Evolutionary conservation across 2,888 invertebrate genomes (phyloP), one percentile per base, ranked within the genome.

Genomic region (Notodonta ziczac): DNA sequence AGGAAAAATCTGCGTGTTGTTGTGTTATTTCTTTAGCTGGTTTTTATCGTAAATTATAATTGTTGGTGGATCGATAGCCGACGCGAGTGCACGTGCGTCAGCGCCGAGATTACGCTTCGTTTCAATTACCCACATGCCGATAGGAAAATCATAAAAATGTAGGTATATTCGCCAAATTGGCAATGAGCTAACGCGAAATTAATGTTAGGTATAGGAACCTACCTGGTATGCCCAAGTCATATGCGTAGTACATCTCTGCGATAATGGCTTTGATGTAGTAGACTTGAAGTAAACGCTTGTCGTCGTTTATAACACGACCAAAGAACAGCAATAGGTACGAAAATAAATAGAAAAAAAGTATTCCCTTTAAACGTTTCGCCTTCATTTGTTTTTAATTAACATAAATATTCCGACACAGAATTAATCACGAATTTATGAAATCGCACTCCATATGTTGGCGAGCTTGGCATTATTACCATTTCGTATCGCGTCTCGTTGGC

Each of bases 101-200:
- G 77, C 77, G 63, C 72, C 69, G 65, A 81, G 80, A 84, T 83
- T 83, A 80, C 75, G 78, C 74, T 79, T 76, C 72, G 74, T 82
- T 83, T 80, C 82, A 81, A 84, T 82, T 81, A 84, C 76, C 77
- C 67, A 76, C 76, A 77, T 76, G 74, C 74, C 77, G 84, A 85
- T 85, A 85, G 72, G 77, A 83, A 83, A 82, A 83, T 81, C 80
- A 81, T 88, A 86, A 86, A 85, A 83, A 83, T 75, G 72, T n/a
- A n/a, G n/a, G n/a, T 83, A 77, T 24, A 24, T 82, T 80, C 72
- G 76, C 76, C 75, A 82, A 83, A 83, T 84, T 87, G 78, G 69
- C 74, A 78, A 69, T 74, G 77, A 76, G 66, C 77, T 75, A 76
- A 80, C 80, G 74, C 65, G 62, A 72, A 76, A 67, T 76, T 65